These are phyloP conservation scores for Corythoichthys haematopterus DNA, from an alignment of 2,113 vertebrate species.

Conservation along the genomic window DNA sequence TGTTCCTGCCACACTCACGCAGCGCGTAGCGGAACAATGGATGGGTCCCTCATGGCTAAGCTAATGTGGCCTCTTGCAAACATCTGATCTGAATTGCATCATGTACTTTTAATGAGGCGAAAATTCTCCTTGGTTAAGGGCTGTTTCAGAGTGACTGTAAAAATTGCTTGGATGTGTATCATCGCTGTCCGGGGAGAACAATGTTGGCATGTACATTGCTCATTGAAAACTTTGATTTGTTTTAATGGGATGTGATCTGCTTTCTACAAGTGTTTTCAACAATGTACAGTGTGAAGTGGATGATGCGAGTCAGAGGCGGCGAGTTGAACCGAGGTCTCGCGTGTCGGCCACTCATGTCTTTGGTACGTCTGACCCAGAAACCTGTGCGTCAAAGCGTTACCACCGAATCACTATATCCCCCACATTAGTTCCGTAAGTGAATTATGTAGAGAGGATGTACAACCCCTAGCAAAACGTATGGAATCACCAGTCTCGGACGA, in stretches of 20 bases:
- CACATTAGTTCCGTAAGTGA: no score
- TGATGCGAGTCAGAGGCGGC: no score
- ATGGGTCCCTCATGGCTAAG: conserved; percentile 42
- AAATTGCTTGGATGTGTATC: conserved; percentile 15
- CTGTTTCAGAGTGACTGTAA: conserved; percentile 26
- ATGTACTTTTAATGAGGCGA: conserved; percentile 64
- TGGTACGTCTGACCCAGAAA: no score
- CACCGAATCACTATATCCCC: no score
- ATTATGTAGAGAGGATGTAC: no score
- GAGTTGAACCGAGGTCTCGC: no score
- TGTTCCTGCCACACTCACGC: conserved; percentile 15
- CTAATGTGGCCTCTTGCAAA: conserved; percentile 61
- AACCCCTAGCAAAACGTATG: no score
- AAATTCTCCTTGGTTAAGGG: conserved; percentile 25
- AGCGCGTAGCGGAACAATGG: conserved; percentile 27
- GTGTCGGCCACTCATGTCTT: no score
- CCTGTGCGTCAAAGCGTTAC: no score
- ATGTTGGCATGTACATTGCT: background rate
- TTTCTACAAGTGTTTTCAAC: background rate
- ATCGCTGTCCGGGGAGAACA: conserved; percentile 2
- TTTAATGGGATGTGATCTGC: background rate
- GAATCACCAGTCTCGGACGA: no score
- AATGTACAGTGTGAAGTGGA: no score
- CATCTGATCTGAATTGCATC: conserved; percentile 64
- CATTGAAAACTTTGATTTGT: background rate